Percentiles rank a stretch among this genome's conserved stretches.
These are phyloP conservation scores for Lycaon pictus DNA, from an alignment of 2,113 vertebrate genomes.

Conservation along the genomic window DNA sequence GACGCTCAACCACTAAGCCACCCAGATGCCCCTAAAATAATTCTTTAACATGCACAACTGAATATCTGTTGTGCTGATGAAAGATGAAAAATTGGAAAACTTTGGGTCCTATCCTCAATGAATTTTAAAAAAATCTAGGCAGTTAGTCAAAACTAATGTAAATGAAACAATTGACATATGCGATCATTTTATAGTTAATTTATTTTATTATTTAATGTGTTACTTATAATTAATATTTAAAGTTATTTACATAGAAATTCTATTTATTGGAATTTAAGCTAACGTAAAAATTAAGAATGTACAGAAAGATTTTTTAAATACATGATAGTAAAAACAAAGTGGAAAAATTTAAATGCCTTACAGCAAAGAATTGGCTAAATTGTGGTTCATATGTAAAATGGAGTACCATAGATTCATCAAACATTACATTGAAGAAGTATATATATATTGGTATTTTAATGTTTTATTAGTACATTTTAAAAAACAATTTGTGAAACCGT, in stretches of 20 bases:
- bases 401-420: constrained; percentile 6
- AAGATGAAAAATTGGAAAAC: constrained; percentile 28
- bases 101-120: not conserved
- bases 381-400: constrained; percentile 6
- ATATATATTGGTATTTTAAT: not conserved
- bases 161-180: constrained; percentile 32
- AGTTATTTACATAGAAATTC: constrained; percentile 19
- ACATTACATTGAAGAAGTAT: constrained; percentile 44
- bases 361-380: not conserved
- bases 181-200: constrained; percentile 29
- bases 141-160: constrained; percentile 16
- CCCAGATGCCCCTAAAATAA: not conserved
- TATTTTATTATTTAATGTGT: not conserved
- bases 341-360: constrained; percentile 1
- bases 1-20: too few species aligned
- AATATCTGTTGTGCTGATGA: constrained; percentile 20
- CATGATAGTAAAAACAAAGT: constrained; percentile 41
- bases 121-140: constrained; percentile 48
- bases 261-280: constrained; percentile 26
- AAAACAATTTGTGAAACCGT: not conserved
- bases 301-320: not conserved
- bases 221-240: constrained; percentile 4
- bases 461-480: constrained; percentile 24
- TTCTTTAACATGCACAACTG: not conserved
- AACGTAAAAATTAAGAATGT: constrained; percentile 22